Percentiles rank a stretch among this genome's conserved stretches.
These are phyloP conservation scores for Selene dorsalis DNA, from an alignment of 2,797 vertebrate genomes.

Conservation along the genomic window DNA sequence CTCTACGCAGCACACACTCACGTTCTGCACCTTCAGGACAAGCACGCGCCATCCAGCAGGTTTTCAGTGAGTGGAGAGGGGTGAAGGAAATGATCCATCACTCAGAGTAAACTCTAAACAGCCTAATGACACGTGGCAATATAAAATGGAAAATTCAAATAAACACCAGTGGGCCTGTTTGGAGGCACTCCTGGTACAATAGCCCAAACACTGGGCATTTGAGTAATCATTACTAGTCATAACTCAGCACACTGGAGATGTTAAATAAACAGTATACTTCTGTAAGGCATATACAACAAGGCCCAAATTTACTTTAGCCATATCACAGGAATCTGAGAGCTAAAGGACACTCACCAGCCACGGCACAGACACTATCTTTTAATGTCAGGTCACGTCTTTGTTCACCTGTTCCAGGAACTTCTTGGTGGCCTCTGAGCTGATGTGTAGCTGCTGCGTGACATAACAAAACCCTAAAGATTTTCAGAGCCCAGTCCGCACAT, in stretches of 20 bases:
- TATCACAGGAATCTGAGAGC: slow-evolving; percentile 85
- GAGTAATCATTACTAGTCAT: slow-evolving; percentile 88
- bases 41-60: slow-evolving; percentile 47
- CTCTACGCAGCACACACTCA: slow-evolving; percentile 18
- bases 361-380: slow-evolving; percentile 71
- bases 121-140: slow-evolving; percentile 86
- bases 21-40: slow-evolving; percentile 50
- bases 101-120: slow-evolving; percentile 85
- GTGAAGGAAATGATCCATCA: slow-evolving; percentile 86
- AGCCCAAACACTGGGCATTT: slow-evolving; percentile 86
- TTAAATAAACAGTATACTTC: slow-evolving; percentile 90
- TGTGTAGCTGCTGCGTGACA: slow-evolving; percentile 65
- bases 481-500: slow-evolving; percentile 36
- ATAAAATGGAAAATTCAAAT: slow-evolving; percentile 91
- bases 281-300: slow-evolving; percentile 87
- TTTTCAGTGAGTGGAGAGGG: slow-evolving; percentile 60
- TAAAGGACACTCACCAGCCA: slow-evolving; percentile 81
- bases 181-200: slow-evolving; percentile 85
- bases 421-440: slow-evolving; percentile 67
- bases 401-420: slow-evolving; percentile 43
- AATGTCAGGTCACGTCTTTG: slow-evolving; percentile 69
- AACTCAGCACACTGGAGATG: slow-evolving; percentile 84
- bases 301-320: slow-evolving; percentile 86
- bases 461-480: slow-evolving; percentile 54
- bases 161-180: slow-evolving; percentile 86